These are phyloP conservation scores for Eupithecia inturbata DNA, from an alignment of 2,888 invertebrate species.

Conservation along the genomic window DNA sequence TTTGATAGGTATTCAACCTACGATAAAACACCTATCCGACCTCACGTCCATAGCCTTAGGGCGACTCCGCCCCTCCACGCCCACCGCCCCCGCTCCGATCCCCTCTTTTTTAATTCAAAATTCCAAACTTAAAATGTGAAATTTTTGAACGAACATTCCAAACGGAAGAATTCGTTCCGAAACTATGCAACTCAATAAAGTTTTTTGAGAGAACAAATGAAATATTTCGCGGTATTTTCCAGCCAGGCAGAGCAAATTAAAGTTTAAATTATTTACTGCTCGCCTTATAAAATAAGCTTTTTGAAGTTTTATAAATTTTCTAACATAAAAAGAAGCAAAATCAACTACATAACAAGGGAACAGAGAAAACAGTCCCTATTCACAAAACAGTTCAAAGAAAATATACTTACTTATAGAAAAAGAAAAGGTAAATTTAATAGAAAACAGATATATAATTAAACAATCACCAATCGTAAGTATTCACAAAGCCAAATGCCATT, in stretches of 20 bases:
- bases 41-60: constrained; percentile 52
- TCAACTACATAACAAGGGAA: not conserved
- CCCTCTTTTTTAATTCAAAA: constrained; percentile 69
- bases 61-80: constrained; percentile 54
- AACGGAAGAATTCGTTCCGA: constrained; percentile 50
- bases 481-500: constrained; percentile 32
- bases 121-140: constrained; percentile 68
- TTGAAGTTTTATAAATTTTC: not conserved
- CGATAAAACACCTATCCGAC: constrained; percentile 51
- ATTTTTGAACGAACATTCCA: constrained; percentile 68
- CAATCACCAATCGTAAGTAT: constrained; percentile 1
- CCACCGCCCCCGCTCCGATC: constrained; percentile 59
- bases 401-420: not conserved
- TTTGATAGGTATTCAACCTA: constrained; percentile 32
- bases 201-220: constrained; percentile 40
- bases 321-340: not conserved
- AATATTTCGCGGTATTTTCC: constrained; percentile 23
- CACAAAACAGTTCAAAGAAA: not conserved
- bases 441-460: not conserved
- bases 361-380: not conserved
- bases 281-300: not conserved
- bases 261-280: not conserved
- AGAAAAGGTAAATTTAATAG: not conserved
- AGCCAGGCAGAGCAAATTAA: constrained; percentile 12
- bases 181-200: constrained; percentile 57